Evolutionary conservation across 1,140 invertebrate genomes (phyloP).

Genomic region (Brachionus sp.): DNA sequence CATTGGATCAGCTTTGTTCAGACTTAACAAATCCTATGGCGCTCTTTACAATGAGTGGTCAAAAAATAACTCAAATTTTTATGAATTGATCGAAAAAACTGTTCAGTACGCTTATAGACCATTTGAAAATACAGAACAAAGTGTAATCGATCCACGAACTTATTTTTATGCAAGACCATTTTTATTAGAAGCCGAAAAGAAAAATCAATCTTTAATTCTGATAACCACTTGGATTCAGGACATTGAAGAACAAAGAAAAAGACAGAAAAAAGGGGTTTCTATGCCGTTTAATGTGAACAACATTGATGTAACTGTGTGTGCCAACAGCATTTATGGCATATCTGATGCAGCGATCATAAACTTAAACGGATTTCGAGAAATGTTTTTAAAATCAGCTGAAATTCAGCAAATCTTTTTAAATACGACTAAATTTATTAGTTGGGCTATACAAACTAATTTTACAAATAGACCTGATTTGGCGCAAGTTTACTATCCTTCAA

Average conservation of each 20-base stretch:
- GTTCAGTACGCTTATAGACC: slow-evolving; percentile 53
- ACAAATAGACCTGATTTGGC: slow-evolving; percentile 52
- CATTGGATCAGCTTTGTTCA: slow-evolving; percentile 49
- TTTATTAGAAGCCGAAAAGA: slow-evolving; percentile 47
- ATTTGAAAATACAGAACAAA: slow-evolving; percentile 49
- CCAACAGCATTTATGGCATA: slow-evolving; percentile 53
- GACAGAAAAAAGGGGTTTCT: slow-evolving; percentile 48
- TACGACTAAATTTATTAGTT: slow-evolving; percentile 51
- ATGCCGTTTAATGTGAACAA: slow-evolving; percentile 56
- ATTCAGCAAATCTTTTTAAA: slow-evolving; percentile 51
- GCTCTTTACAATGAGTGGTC: slow-evolving; percentile 48
- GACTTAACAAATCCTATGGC: slow-evolving; percentile 47
- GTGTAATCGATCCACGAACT: slow-evolving; percentile 53
- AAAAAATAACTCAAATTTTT: slow-evolving; percentile 50
- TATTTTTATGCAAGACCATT: slow-evolving; percentile 52
- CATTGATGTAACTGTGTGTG: slow-evolving; percentile 53
- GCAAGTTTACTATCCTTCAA: slow-evolving; percentile 53
- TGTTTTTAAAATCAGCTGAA: slow-evolving; percentile 50
- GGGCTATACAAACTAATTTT: slow-evolving; percentile 51
- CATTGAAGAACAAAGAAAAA: slow-evolving; percentile 49
- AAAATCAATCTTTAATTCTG: slow-evolving; percentile 49
- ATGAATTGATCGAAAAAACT: slow-evolving; percentile 50
- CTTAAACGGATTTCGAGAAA: slow-evolving; percentile 47
- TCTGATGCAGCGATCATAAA: slow-evolving; percentile 50
- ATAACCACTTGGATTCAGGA: slow-evolving; percentile 54